Conservation (phyloP, 2,888 invertebrate genomes). For the Melanchra persicariae region DNA sequence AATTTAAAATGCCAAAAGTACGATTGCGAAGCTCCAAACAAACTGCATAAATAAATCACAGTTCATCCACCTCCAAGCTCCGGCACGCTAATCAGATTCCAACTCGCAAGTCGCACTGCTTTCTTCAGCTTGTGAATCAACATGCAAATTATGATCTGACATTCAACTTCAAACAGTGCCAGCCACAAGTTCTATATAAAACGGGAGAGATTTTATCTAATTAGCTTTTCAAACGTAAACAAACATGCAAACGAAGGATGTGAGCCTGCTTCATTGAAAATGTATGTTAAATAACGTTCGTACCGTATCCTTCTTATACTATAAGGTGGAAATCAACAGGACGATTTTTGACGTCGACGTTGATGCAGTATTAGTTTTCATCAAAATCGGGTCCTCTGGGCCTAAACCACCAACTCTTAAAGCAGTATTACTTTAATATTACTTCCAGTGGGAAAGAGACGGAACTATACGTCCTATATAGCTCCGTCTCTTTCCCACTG, state of each 20-base stretch:
- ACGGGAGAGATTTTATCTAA: slow-evolving; percentile 25
- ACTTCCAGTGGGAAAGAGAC: too few species aligned
- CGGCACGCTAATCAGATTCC: slow-evolving; percentile 36
- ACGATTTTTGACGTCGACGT: too few species aligned
- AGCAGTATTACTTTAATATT: too few species aligned
- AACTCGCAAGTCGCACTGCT: slow-evolving; percentile 18
- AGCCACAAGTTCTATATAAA: slow-evolving; percentile 11
- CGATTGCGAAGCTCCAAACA: neutral
- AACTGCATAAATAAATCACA: slow-evolving; percentile 23
- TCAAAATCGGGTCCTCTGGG: too few species aligned
- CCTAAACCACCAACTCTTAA: too few species aligned
- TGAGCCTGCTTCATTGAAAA: slow-evolving; percentile 16
- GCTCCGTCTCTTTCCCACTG: too few species aligned
- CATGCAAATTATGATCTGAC: slow-evolving; percentile 51
- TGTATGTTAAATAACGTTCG: slow-evolving; percentile 7
- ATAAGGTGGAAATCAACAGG: too few species aligned
- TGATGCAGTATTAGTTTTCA: too few species aligned
- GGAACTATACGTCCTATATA: too few species aligned
- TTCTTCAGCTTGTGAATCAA: slow-evolving; percentile 30
- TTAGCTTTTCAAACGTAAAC: slow-evolving; percentile 23
- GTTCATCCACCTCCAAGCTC: slow-evolving; percentile 42
- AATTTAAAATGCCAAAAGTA: slow-evolving; percentile 3
- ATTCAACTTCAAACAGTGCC: slow-evolving; percentile 41
- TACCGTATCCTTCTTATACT: neutral
- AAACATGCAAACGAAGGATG: slow-evolving; percentile 8